Evolutionary conservation across 1,140 invertebrate genomes (phyloP).

Genomic region (Lysiphlebus fabarum): DNA sequence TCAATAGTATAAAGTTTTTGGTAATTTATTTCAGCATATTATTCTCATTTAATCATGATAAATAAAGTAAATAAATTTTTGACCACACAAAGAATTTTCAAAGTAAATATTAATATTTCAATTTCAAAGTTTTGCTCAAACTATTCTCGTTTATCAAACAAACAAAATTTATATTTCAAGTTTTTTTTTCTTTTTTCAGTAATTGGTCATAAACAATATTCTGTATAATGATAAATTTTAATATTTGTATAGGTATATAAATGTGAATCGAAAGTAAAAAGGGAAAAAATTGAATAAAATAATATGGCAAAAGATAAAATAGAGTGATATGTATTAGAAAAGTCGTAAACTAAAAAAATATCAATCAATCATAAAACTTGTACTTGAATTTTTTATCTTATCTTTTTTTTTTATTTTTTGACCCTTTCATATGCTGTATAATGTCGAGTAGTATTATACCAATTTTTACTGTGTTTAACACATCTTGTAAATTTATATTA

Average conservation of each 20-base stretch:
- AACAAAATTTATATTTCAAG: background rate
- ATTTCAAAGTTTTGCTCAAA: background rate
- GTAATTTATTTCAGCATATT: too few relatives aligned
- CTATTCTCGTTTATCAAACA: slow-evolving; percentile 9
- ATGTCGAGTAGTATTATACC: background rate
- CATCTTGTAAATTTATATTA: background rate
- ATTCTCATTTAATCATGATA: too few relatives aligned
- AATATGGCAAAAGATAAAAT: background rate
- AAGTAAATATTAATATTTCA: too few relatives aligned
- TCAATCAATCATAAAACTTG: slow-evolving; percentile 5
- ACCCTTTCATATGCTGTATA: background rate
- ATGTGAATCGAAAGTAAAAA: background rate
- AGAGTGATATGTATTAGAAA: slow-evolving; percentile 4
- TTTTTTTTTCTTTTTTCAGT: too few relatives aligned
- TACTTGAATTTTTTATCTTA: too few relatives aligned
- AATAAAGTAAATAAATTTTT: too few relatives aligned
- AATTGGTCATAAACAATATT: too few relatives aligned
- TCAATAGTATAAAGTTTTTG: too few relatives aligned
- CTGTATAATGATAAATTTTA: too few relatives aligned
- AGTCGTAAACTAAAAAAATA: slow-evolving; percentile 1
- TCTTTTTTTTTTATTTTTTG: background rate
- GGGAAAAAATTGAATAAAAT: background rate
- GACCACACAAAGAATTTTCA: too few relatives aligned
- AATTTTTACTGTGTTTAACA: background rate
- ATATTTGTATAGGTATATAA: background rate